Evolutionary conservation across 2,797 vertebrate species (phyloP).

Genomic region (Taenioides sp.): DNA sequence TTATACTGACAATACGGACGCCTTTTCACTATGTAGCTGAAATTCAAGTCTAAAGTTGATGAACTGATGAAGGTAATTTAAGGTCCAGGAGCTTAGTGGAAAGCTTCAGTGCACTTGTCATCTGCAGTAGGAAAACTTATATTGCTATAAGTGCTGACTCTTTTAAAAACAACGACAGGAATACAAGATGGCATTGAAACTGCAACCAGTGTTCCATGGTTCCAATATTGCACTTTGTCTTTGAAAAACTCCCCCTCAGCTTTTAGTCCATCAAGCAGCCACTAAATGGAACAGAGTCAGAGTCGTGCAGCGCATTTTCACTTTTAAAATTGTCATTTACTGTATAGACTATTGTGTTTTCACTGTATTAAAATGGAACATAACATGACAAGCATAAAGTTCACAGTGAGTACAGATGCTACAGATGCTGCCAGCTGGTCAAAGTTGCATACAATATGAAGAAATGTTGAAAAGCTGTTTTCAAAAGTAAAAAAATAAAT

Average conservation of each 20-base stretch:
- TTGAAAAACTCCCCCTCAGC: constrained; percentile 20
- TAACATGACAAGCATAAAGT: neutral
- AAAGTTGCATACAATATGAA: neutral
- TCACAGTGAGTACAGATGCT: neutral
- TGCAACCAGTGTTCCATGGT: constrained; percentile 44
- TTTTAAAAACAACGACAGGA: constrained; percentile 33
- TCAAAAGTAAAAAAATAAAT: neutral
- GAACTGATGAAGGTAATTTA: constrained; percentile 73
- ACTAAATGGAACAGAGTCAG: constrained; percentile 40
- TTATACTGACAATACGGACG: constrained; percentile 7
- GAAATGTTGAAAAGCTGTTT: neutral
- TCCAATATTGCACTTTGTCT: constrained; percentile 31
- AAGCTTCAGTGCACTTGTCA: constrained; percentile 49
- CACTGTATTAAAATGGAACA: neutral
- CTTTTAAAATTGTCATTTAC: neutral
- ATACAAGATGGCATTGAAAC: constrained; percentile 54
- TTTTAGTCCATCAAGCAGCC: constrained; percentile 24
- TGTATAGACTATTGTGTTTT: neutral
- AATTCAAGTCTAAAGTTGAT: constrained; percentile 37
- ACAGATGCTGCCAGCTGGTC: neutral
- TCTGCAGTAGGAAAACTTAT: constrained; percentile 56
- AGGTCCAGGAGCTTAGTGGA: constrained; percentile 48
- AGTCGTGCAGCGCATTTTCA: constrained; percentile 6
- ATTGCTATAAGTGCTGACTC: constrained; percentile 66
- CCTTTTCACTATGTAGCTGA: neutral